Evolutionary conservation across 2,797 vertebrate genomes (phyloP).

Genomic region (Bradypus variegatus): DNA sequence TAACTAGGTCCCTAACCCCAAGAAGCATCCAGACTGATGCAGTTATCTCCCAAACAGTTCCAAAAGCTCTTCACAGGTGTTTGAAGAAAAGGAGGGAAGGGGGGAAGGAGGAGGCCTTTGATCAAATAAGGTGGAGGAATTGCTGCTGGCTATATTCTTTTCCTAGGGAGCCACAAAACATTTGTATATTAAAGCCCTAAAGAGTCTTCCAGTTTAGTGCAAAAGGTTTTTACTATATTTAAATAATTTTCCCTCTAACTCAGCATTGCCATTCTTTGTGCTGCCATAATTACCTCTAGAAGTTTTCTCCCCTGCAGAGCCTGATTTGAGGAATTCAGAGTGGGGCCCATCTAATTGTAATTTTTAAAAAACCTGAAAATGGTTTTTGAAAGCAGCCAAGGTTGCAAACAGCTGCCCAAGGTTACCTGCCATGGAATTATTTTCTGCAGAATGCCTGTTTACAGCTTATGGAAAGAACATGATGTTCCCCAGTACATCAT

Average conservation of each 20-base stretch:
- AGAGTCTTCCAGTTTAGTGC: background rate
- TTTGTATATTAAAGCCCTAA: background rate
- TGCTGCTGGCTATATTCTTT: background rate
- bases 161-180: background rate
- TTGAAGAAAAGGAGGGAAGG: background rate
- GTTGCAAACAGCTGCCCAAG: background rate
- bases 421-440: background rate
- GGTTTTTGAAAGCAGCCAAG: constrained; percentile 7
- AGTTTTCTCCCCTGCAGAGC: background rate
- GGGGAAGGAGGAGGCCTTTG: background rate
- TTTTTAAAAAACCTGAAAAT: background rate
- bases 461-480: background rate
- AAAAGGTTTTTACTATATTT: background rate
- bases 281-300: background rate
- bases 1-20: background rate
- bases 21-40: background rate
- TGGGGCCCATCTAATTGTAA: background rate
- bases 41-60: background rate
- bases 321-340: background rate
- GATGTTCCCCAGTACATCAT: background rate
- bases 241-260: background rate
- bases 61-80: background rate
- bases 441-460: background rate
- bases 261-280: background rate
- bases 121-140: background rate